phyloP scores from a whole-genome alignment of 2,113 vertebrate genomes.

The Platysteira castanea region DNA sequence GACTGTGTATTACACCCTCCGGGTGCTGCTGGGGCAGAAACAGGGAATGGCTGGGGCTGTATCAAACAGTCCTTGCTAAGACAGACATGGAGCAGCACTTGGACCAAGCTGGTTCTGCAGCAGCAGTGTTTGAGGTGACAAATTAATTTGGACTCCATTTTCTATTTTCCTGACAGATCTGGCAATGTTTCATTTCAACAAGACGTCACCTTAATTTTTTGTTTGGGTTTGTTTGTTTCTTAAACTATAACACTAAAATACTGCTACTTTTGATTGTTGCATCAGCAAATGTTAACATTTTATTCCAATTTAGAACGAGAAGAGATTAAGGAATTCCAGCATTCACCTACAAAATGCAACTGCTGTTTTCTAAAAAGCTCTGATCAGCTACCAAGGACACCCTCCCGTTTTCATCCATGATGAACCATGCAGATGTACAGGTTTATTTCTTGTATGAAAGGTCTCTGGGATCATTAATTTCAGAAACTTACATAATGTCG shows the following conservation, averaged over 20 bases:
- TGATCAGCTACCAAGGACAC: not conserved
- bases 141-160: not conserved
- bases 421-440: not conserved
- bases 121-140: not conserved
- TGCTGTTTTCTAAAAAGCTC: not conserved
- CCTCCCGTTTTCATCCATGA: not conserved
- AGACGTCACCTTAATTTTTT: not conserved
- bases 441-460: not conserved
- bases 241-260: no score
- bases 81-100: not conserved
- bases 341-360: not conserved
- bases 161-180: not conserved
- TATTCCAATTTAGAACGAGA: not conserved
- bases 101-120: not conserved
- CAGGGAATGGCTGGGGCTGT: not conserved
- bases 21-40: not conserved
- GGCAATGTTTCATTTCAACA: not conserved
- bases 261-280: not conserved
- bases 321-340: not conserved
- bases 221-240: not conserved
- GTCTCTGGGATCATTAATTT: not conserved
- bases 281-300: not conserved
- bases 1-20: accelerated
- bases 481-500: not conserved
- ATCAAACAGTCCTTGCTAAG: not conserved